Base-by-base conservation (phyloP, 1,140 invertebrate species). In the Hyphantria cunea region DNA sequence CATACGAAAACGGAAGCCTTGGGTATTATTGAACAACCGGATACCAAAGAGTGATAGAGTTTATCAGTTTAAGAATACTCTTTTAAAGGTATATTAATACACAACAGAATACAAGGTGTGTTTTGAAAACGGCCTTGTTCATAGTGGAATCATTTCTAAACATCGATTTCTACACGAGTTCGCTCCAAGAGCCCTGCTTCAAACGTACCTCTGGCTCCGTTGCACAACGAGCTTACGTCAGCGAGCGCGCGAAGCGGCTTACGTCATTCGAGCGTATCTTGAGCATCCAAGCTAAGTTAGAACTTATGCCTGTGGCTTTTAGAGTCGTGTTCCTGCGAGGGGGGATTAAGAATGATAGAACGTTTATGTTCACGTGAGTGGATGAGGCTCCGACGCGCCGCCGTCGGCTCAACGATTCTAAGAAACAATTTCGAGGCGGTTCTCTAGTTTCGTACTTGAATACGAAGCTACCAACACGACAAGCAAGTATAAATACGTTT, bases 221-320 rank as follows among this genome's bases (percentile, higher is more conserved):
- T 90, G 88, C 88, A 90, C 85, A 90, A 90, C 88, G 81, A 86
- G 86, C 86, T 90, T 90, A 90, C 86, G 88, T 90, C 88, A 90
- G 86, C 88, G 77, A 82, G 82, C 82, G 80, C 76, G 80, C 80
- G 80, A 72, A 82, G 79, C 84, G 80, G 86, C 84, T 90, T 90
- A 90, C 88, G 88, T 90, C 88, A 90, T 87, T 83, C 82, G 70
- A 78, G 80, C 79, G 78, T 77, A 68, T 76, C 69, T 65, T 44
- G 56, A 56, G 51, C 45, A 69, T 70, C 41, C 81, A 74, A 59
- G 66, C 72, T 42, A 87, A 79, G 52, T 72, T 84, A 71, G 74
- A 69, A 66, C 80, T 60, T 85, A 78, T 64, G 53, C 9, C 50
- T 54, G 51, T 50, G 25, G 45, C 3, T 51, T 53, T 64, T 81